Conservation (phyloP, 1,140 invertebrate genomes). For the Goniozus legneri region DNA sequence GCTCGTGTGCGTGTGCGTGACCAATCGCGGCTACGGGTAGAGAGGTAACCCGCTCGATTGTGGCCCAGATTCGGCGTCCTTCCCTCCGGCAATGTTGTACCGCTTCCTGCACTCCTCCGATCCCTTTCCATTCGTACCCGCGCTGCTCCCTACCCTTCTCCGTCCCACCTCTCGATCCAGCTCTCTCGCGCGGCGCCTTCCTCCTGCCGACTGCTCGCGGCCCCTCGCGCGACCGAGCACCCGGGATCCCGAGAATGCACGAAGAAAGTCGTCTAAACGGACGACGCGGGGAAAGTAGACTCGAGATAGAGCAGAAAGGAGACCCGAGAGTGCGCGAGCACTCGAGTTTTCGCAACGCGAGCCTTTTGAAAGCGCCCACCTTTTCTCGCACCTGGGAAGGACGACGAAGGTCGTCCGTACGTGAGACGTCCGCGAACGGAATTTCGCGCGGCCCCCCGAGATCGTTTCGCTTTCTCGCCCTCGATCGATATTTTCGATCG, state of each 20-base stretch:
- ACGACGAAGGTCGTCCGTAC: too few species aligned
- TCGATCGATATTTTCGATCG: too few species aligned
- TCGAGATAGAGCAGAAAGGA: slow-evolving; percentile 4
- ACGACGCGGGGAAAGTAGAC: slow-evolving; percentile 33
- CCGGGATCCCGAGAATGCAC: slow-evolving; percentile 20
- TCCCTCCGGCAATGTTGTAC: slow-evolving; percentile 44
- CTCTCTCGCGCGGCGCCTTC: not conserved
- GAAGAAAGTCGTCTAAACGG: slow-evolving; percentile 38
- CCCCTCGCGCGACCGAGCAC: slow-evolving; percentile 4
- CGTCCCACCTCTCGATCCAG: slow-evolving; percentile 13
- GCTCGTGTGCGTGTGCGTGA: slow-evolving; percentile 15
- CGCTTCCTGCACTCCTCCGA: slow-evolving; percentile 25
- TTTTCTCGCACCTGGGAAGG: not conserved
- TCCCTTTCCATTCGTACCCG: not conserved
- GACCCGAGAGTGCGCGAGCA: too few species aligned
- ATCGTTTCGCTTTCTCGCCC: too few species aligned
- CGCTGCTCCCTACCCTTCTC: slow-evolving; percentile 2
- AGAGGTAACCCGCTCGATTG: slow-evolving; percentile 8
- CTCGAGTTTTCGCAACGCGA: not conserved
- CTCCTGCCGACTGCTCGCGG: slow-evolving; percentile 1
- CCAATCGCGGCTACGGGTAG: too few species aligned
- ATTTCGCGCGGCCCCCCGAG: too few species aligned
- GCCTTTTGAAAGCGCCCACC: not conserved
- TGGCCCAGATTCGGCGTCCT: slow-evolving; percentile 45
- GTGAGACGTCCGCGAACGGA: too few species aligned